These are phyloP conservation scores for Epistrophe eligans DNA, from an alignment of 2,888 invertebrate genomes.

Conservation along the genomic window DNA sequence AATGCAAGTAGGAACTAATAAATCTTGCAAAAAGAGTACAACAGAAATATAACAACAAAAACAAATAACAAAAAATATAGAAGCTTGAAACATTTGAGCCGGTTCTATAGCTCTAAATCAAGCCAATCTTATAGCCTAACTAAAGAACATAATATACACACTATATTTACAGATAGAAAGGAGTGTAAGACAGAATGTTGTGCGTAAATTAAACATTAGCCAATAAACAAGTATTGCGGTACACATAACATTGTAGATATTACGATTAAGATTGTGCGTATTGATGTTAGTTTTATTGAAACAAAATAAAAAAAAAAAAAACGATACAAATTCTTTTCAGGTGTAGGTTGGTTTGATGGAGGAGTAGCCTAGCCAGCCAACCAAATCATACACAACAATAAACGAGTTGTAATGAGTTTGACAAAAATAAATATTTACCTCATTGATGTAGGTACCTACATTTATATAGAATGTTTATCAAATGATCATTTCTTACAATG, in stretches of 20 bases:
- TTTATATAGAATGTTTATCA: too few relatives aligned
- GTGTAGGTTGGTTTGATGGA: conserved; percentile 8
- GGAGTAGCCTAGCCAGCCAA: neutral
- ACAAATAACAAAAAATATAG: neutral
- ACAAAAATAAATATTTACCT: neutral
- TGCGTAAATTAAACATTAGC: conserved; percentile 50
- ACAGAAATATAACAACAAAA: conserved; percentile 3
- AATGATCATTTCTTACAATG: too few relatives aligned
- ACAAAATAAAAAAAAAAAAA: neutral
- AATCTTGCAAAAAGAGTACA: conserved; percentile 56
- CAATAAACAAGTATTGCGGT: conserved; percentile 29
- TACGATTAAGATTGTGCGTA: conserved; percentile 39
- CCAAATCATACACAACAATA: neutral
- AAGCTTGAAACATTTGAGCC: conserved; percentile 41
- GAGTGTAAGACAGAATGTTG: conserved; percentile 37
- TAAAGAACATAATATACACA: neutral
- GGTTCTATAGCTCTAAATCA: conserved; percentile 38
- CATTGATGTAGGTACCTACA: too few relatives aligned
- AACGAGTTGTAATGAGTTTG: neutral
- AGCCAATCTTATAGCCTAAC: conserved; percentile 16
- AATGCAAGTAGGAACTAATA: conserved; percentile 71
- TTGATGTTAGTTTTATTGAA: conserved; percentile 12
- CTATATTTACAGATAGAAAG: neutral
- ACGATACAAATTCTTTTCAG: conserved; percentile 19
- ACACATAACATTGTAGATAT: conserved; percentile 20